These are phyloP conservation scores for Timema podura DNA, from an alignment of 2,888 invertebrate species.

Conservation along the genomic window DNA sequence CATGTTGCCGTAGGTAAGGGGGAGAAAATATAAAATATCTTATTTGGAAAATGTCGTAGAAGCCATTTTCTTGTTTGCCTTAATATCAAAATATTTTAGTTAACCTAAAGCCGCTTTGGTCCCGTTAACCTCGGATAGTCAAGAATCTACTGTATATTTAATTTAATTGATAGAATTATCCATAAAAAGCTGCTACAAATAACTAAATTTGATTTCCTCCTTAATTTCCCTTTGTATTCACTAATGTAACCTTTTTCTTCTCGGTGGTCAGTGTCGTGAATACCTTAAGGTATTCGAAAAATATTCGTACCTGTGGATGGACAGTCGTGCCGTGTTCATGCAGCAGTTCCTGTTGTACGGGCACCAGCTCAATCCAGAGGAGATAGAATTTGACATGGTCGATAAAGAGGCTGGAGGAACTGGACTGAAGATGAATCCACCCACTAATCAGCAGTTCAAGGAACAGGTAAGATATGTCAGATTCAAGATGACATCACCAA, in stretches of 20 bases:
- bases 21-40: too few relatives aligned
- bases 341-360: constrained; percentile 73
- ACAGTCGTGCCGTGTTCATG: constrained; percentile 53
- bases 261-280: constrained; percentile 27
- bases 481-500: constrained; percentile 17
- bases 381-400: constrained; percentile 55
- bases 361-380: constrained; percentile 65
- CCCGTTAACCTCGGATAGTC: too few relatives aligned
- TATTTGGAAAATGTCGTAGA: not conserved
- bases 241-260: too few relatives aligned
- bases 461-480: constrained; percentile 24
- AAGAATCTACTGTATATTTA: too few relatives aligned
- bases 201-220: not conserved
- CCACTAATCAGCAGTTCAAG: constrained; percentile 18
- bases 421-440: constrained; percentile 13
- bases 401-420: not conserved
- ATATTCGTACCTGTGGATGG: constrained; percentile 76
- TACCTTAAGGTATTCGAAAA: constrained; percentile 55
- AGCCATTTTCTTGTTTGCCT: not conserved
- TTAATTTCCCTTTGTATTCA: not conserved
- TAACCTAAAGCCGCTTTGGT: too few relatives aligned
- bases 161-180: too few relatives aligned
- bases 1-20: too few relatives aligned
- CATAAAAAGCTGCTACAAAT: too few relatives aligned
- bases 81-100: too few relatives aligned